These are phyloP conservation scores for Tarsius wallacei DNA, from an alignment of 2,797 vertebrate genomes.

Conservation along the genomic window DNA sequence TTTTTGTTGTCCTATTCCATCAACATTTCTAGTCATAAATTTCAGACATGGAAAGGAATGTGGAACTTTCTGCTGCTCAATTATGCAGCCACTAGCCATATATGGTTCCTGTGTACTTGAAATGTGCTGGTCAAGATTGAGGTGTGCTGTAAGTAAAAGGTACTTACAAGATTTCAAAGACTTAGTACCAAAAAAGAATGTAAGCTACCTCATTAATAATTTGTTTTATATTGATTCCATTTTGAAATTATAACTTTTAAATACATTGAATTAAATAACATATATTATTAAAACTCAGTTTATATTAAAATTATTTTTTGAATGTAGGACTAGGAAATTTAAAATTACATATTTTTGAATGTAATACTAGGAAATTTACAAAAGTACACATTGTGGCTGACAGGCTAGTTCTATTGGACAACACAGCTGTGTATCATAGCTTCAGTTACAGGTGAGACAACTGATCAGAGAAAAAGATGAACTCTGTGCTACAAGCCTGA, in stretches of 20 bases:
- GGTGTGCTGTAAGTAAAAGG: not conserved
- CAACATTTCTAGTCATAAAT: not conserved
- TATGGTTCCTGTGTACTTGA: not conserved
- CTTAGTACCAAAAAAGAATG: not conserved
- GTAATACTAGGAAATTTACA: too few species aligned
- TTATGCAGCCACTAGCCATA: not conserved
- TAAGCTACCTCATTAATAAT: not conserved
- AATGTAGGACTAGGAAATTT: not conserved
- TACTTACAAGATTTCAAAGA: not conserved
- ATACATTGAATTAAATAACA: not conserved
- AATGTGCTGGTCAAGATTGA: not conserved
- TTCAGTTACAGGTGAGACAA: not conserved
- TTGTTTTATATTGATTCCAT: not conserved
- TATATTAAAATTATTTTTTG: not conserved
- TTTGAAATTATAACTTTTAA: not conserved
- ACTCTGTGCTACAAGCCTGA: not conserved
- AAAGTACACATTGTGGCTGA: too few species aligned
- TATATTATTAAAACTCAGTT: not conserved
- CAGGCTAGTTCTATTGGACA: not conserved
- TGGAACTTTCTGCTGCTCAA: not conserved
- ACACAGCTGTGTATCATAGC: rapidly evolving
- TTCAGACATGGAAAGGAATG: not conserved
- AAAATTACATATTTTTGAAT: not conserved
- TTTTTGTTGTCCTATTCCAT: not conserved
- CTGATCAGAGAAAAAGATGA: not conserved